Evolutionary conservation across 2,888 invertebrate species (phyloP), one percentile per base, ranked within the genome.

Genomic region (Thysanoteuthis rhombus): DNA sequence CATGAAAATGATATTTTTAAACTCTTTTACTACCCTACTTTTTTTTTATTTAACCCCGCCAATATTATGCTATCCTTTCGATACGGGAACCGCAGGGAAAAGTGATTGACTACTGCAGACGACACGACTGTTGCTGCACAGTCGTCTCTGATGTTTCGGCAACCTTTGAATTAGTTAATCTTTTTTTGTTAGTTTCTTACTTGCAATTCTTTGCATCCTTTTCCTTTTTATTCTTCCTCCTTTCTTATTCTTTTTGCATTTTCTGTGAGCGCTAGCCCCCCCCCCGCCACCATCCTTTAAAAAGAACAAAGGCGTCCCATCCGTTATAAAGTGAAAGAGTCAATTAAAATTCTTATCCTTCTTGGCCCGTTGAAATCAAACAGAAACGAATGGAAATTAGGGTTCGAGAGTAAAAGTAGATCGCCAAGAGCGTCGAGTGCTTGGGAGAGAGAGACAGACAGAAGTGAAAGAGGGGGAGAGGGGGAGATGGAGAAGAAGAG

Each of bases 351-450:
- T 75, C 75, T 75, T 75, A 75, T 75, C 75, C 75, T n/a, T 42
- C n/a, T n/a, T 75, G n/a, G 75, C n/a, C n/a, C 75, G n/a, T n/a
- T 75, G 75, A 75, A 75, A 75, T 75, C 75, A 75, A 75, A 75
- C 75, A 75, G n/a, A 75, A 75, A n/a, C 75, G 25, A 75, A 75
- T 75, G 75, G 16, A 75, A 75, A 75, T 75, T 75, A 36, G 75
- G n/a, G 75, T 75, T 75, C 36, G 75, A 75, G n/a, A 75, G n/a
- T 16, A 75, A 75, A 75, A n/a, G 75, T 75, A 8, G 10, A 75
- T 75, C 12, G n/a, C 75, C 75, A n/a, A 75, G 75, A n/a, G 75
- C 75, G n/a, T n/a, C 10, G 19, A 75, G n/a, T 36, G 75, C n/a
- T 32, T 58, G 28, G 4, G 8, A 58, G 5, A 58, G 32, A 58